These are phyloP conservation scores for Rhagonycha lutea DNA, from an alignment of 2,888 invertebrate genomes.

Conservation along the genomic window DNA sequence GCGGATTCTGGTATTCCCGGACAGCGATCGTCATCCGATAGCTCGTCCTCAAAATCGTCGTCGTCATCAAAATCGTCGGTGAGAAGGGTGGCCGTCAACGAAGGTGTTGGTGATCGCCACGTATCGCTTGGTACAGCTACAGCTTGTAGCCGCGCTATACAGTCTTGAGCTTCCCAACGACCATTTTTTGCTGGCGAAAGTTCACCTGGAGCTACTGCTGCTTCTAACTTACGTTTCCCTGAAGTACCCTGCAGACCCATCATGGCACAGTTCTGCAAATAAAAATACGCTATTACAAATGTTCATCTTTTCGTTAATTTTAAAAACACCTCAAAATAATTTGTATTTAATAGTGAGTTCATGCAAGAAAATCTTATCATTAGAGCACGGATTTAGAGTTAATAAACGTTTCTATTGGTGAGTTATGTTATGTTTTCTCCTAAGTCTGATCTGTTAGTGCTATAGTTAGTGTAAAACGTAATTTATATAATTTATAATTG, in stretches of 20 bases:
- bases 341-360: too few relatives aligned
- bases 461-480: too few relatives aligned
- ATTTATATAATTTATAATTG: too few relatives aligned
- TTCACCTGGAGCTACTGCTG: constrained; percentile 54
- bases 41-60: constrained; percentile 66
- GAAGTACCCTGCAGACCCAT: constrained; percentile 77
- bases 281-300: background rate
- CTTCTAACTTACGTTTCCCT: constrained; percentile 70
- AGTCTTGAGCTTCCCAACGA: constrained; percentile 62
- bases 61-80: constrained; percentile 62
- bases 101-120: constrained; percentile 57
- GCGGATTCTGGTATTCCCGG: constrained; percentile 57
- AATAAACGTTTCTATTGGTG: too few relatives aligned
- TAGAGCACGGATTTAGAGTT: too few relatives aligned
- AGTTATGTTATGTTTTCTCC: too few relatives aligned
- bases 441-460: too few relatives aligned
- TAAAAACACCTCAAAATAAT: background rate
- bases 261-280: constrained; percentile 66
- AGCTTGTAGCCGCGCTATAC: constrained; percentile 70
- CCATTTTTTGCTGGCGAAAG: constrained; percentile 60
- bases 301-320: background rate
- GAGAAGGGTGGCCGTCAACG: constrained; percentile 50
- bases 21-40: constrained; percentile 60
- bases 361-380: too few relatives aligned
- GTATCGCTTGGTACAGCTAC: constrained; percentile 70